Conservation (phyloP, 2,113 vertebrate species). For the Boulengeromyrus knoepffleri region DNA sequence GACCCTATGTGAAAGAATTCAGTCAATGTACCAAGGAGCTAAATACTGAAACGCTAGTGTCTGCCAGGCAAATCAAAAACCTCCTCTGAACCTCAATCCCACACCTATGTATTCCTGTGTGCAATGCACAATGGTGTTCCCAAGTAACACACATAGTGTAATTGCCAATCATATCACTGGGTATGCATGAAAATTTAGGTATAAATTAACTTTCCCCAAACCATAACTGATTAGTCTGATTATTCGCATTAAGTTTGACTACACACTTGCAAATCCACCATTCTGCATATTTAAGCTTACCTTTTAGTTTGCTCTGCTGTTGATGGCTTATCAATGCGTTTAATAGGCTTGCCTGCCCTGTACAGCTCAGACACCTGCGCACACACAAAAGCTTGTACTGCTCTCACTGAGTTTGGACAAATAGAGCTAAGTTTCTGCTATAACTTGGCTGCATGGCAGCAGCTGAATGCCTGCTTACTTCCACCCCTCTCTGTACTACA, state of each 20-base stretch:
- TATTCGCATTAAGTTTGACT: neutral
- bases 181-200: neutral
- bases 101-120: neutral
- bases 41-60: neutral
- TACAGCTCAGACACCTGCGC: slow-evolving; percentile 73
- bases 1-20: neutral
- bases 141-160: neutral
- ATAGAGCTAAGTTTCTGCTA: neutral
- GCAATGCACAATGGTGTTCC: neutral
- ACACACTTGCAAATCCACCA: neutral
- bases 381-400: neutral
- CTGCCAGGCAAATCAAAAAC: neutral
- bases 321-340: slow-evolving; percentile 44
- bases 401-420: neutral
- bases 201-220: neutral
- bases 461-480: slow-evolving; percentile 55
- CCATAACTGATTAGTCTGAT: neutral
- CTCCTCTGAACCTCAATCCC: neutral
- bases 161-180: neutral
- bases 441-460: neutral
- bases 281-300: slow-evolving; percentile 34
- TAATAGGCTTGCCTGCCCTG: slow-evolving; percentile 69
- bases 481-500: slow-evolving; percentile 75
- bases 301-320: slow-evolving; percentile 48
- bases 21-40: neutral